Evolutionary conservation across 2,888 invertebrate species (phyloP), one percentile per base, ranked within the genome.

Genomic region (Octonoba sinensis): DNA sequence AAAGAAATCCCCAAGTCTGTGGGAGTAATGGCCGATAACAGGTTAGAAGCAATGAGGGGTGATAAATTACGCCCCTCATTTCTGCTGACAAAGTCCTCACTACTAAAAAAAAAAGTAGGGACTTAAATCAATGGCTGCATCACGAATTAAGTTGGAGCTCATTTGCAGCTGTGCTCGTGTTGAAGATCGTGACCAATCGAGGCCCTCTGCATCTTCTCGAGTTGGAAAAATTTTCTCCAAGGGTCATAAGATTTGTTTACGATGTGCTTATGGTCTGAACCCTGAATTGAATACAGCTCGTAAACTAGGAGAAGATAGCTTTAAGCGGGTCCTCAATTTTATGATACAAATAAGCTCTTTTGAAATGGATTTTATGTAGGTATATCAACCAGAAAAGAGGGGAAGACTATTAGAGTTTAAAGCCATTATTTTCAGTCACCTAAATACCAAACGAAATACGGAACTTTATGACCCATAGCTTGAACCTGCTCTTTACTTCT

Each of bases 21-120:
- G 51, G 72, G 79, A 62, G 79, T 69, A 73, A 79, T 66, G 69
- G 62, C 73, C 72, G 79, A 79, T 79, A 79, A 79, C 73, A 79
- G 79, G 79, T 69, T 73, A 73, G 36, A 36, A 36, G 73, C 59
- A 51, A 24, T 18, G 22, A 56, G 44, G 56, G 73, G 73, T 79
- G 79, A 79, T 79, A 69, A 73, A 79, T 79, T 62, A 73, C 67
- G 27, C 69, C 27, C 44, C 57, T 77, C 69, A 77, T 69, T 77
- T 64, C 24, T 57, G 69, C 70, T 64, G 76, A 77, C 76, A 64
- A 70, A 77, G 76, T 77, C 76, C 56, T 77, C 76, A 77, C 64
- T 60, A 16, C 27, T n/a, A 62, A 36, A 67, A 69, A 69, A 62
- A 70, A 18, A 56, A 18, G 18, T 54, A 51, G 51, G 62, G 46